Evolutionary conservation across 1,140 invertebrate species (phyloP), one percentile per base, ranked within the genome.

Genomic region (Drosophila ficusphila): DNA sequence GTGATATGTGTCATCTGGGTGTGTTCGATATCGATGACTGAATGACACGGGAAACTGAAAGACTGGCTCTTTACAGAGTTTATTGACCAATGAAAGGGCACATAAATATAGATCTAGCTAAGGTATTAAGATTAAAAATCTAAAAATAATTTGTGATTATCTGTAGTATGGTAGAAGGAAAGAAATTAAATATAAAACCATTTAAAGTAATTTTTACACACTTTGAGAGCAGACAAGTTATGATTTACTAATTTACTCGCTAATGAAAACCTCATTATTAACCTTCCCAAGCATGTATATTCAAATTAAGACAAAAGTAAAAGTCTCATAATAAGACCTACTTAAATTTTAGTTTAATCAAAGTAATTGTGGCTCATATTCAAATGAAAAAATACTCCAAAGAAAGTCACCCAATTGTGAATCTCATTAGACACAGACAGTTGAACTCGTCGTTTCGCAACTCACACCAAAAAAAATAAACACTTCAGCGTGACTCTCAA

Each of bases 1-100:
- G 46, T 46, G 62, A 9, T 42, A 54, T 73, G 57, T 78, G 76
- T 75, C 70, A 76, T 70, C 56, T 72, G 71, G 81, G 81, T 88
- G 81, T 86, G 77, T 88, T 65, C 36, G n/a, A 7, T 21, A 49
- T 74, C 46, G 53, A 54, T 60, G 53, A 54, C 68, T 46, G 62
- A 65, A 33, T 42, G 62, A 42, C 39, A 34, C 18, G 41, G 38
- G 21, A 31, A 49, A 27, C 48, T 31, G 33, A 54, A 36, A 47
- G 39, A 60, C 31, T 25, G 25, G 16, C n/a, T 1, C 33, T 12
- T 51, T 23, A 8, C 18, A 11, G 9, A 18, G 8, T 33, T 61
- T 31, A 5, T 18, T 41, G 34, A 16, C 52, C 33, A 29, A 19
- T 57, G 52, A 21, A 16, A 29, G 11, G 8, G 5, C 18, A 6